A percentile compares a stretch with the other conserved stretches of the same genome.
Evolutionary conservation across 2,113 vertebrate species (phyloP).

Genomic region (Sceloporus tristichus): DNA sequence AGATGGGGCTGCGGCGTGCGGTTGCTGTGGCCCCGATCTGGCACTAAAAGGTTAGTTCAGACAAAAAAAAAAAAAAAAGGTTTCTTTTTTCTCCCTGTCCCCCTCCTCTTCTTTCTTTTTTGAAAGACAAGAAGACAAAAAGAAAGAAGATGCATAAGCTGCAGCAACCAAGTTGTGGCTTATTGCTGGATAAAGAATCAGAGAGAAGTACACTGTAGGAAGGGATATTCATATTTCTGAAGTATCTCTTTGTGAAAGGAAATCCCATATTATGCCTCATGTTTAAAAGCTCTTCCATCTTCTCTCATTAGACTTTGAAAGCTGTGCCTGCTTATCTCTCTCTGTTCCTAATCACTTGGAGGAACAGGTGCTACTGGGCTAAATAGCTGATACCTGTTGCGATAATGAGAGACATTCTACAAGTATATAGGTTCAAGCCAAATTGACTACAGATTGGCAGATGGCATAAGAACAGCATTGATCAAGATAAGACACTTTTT

Average conservation of each 20-base stretch:
- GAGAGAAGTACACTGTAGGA: not conserved
- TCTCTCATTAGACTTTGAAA: slow-evolving; percentile 21
- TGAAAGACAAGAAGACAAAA: not conserved
- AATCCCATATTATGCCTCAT: not conserved
- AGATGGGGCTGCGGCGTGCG: no score
- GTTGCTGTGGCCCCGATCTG: no score
- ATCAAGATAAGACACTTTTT: not conserved
- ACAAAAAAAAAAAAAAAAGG: no score
- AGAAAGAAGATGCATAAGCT: not conserved
- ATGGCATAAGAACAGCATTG: not conserved
- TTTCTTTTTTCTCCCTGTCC: no score
- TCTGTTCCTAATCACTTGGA: not conserved
- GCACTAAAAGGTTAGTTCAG: not conserved
- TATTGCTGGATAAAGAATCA: not conserved
- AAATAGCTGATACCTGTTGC: not conserved
- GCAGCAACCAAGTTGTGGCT: not conserved
- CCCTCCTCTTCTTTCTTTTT: no score
- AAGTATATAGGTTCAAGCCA: not conserved
- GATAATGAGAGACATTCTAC: not conserved
- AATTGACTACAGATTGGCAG: slow-evolving; percentile 4
- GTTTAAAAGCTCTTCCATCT: not conserved
- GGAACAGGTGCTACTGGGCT: not conserved
- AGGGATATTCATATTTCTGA: not conserved
- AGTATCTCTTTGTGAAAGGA: not conserved
- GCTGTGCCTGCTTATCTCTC: not conserved